Evolutionary conservation across 1,140 invertebrate genomes (phyloP).

Genomic region (Brevipalpus yothersi): DNA sequence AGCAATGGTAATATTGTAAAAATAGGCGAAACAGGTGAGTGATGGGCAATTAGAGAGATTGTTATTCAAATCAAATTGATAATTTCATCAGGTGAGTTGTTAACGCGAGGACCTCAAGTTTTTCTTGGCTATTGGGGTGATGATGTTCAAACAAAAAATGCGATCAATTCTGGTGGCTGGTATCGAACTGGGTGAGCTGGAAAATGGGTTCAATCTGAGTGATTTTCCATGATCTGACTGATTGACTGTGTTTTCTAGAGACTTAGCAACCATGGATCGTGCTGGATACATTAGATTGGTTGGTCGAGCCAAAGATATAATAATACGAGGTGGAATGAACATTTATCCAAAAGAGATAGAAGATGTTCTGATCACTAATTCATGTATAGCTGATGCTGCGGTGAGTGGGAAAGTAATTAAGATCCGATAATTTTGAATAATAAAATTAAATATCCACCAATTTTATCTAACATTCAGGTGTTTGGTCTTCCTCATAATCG

Average conservation of each 20-base stretch:
- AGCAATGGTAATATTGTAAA: slow-evolving; percentile 15
- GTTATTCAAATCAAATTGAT: background rate
- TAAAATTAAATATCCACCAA: background rate
- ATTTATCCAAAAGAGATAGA: slow-evolving; percentile 12
- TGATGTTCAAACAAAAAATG: slow-evolving; percentile 45
- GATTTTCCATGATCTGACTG: no score
- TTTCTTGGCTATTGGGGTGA: slow-evolving; percentile 77
- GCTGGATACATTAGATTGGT: slow-evolving; percentile 52
- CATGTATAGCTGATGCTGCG: slow-evolving; percentile 14
- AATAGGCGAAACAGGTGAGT: slow-evolving; percentile 7
- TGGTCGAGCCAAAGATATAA: slow-evolving; percentile 30
- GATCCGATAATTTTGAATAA: no score
- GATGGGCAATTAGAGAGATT: background rate
- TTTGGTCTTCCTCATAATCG: slow-evolving; percentile 50
- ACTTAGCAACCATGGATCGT: slow-evolving; percentile 24
- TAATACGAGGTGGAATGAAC: slow-evolving; percentile 13
- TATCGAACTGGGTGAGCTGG: slow-evolving; percentile 41
- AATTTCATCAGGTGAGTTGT: slow-evolving; percentile 46
- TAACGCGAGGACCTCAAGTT: slow-evolving; percentile 44
- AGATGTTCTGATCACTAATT: slow-evolving; percentile 30
- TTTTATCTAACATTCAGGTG: slow-evolving; percentile 19
- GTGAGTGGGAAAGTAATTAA: background rate
- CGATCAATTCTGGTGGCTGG: slow-evolving; percentile 46
- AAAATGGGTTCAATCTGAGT: no score
- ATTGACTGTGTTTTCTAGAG: background rate